These are phyloP conservation scores for Crossaster papposus DNA, from an alignment of 53 echinoderm and acorn worm species.

Conservation along the genomic window DNA sequence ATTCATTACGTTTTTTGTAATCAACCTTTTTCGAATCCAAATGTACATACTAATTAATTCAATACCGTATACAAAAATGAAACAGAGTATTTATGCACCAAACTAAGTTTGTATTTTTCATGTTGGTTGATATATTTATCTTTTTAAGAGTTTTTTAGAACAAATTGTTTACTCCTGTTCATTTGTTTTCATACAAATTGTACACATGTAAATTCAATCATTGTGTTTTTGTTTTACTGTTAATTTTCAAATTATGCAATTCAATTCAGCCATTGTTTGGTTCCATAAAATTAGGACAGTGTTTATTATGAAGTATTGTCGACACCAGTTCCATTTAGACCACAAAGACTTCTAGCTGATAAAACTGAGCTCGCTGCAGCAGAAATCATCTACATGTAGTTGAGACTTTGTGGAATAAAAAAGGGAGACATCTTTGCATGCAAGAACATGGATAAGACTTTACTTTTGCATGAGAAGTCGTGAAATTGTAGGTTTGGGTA, in stretches of 20 bases:
- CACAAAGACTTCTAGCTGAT: not conserved
- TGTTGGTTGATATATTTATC: conserved; percentile 15
- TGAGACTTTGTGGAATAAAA: not conserved
- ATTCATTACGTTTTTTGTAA: not conserved
- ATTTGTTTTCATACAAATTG: not conserved
- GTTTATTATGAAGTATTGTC: not conserved
- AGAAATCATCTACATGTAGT: not conserved
- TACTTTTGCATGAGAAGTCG: too few species aligned
- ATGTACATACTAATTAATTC: conserved; percentile 28
- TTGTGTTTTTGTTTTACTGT: not conserved
- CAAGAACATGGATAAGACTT: too few species aligned
- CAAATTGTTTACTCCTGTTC: not conserved
- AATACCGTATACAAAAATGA: conserved; percentile 28
- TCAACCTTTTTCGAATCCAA: conserved; percentile 11
- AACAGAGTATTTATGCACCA: conserved; percentile 47
- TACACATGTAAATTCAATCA: not conserved
- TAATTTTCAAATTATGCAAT: not conserved
- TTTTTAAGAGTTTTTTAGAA: conserved; percentile 27
- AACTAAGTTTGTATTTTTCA: conserved; percentile 50
- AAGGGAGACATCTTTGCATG: too few species aligned
- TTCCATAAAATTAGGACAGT: not conserved
- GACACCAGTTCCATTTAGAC: not conserved
- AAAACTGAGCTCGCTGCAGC: not conserved
- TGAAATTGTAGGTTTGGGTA: too few species aligned
- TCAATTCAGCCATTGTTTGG: not conserved